These are phyloP conservation scores for Caenorhabditis doughertyi DNA, from an alignment of 2,888 invertebrate species.

Conservation along the genomic window DNA sequence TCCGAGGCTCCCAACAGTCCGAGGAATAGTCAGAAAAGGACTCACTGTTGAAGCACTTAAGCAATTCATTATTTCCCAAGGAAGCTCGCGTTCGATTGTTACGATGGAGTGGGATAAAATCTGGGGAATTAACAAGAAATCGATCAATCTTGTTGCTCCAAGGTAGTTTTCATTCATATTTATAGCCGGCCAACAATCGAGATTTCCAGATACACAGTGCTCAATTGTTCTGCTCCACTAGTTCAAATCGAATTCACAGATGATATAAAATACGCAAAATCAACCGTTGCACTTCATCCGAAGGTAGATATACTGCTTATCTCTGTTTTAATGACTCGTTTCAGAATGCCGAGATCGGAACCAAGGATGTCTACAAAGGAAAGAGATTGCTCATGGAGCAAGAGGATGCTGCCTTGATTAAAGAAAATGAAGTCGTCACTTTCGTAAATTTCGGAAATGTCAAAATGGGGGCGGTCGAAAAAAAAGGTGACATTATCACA, in stretches of 20 bases:
- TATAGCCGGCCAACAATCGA: too few relatives aligned
- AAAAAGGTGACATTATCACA: conserved; percentile 68
- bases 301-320: conserved; percentile 47
- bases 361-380: conserved; percentile 88
- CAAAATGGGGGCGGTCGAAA: conserved; percentile 89
- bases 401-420: conserved; percentile 84
- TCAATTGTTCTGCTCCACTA: conserved; percentile 62
- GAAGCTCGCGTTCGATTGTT: conserved; percentile 96
- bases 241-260: conserved; percentile 88
- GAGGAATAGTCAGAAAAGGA: conserved; percentile 95
- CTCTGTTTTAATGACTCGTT: neutral
- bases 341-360: conserved; percentile 89
- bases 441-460: conserved; percentile 99
- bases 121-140: conserved; percentile 99
- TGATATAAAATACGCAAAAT: conserved; percentile 51
- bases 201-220: conserved; percentile 69
- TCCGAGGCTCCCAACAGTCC: conserved; percentile 97
- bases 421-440: conserved; percentile 93
- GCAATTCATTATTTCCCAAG: conserved; percentile 97
- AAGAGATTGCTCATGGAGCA: conserved; percentile 91
- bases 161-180: conserved; percentile 15
- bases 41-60: conserved; percentile 97
- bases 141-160: conserved; percentile 96
- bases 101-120: conserved; percentile 99
- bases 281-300: conserved; percentile 68